A percentile compares a stretch with the other conserved stretches of the same genome.
Evolutionary conservation across 2,888 invertebrate species (phyloP).

Genomic region (Leuctra nigra): DNA sequence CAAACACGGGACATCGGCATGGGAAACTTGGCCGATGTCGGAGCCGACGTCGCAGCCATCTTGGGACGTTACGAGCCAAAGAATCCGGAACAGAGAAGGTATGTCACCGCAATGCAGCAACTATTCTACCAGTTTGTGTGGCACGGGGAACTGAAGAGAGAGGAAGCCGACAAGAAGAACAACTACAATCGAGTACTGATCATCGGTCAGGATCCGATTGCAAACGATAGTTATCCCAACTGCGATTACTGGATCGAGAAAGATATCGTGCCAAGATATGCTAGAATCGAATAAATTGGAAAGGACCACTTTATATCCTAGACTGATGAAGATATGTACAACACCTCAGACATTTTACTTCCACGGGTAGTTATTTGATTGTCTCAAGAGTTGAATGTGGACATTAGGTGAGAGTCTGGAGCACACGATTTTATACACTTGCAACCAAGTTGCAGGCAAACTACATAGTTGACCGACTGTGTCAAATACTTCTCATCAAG

Average conservation of each 20-base stretch:
- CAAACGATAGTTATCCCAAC: slow-evolving; percentile 57
- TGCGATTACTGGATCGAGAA: slow-evolving; percentile 73
- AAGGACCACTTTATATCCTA: background rate
- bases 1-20: slow-evolving; percentile 48
- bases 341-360: too few relatives aligned
- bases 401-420: too few relatives aligned
- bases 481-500: too few relatives aligned
- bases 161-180: slow-evolving; percentile 3
- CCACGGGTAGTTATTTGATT: too few relatives aligned
- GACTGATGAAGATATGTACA: too few relatives aligned
- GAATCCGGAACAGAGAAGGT: slow-evolving; percentile 65
- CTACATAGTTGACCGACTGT: too few relatives aligned
- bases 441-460: too few relatives aligned
- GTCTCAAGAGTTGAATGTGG: too few relatives aligned
- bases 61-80: slow-evolving; percentile 67
- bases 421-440: too few relatives aligned
- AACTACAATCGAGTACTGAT: slow-evolving; percentile 47
- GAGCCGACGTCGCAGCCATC: slow-evolving; percentile 71
- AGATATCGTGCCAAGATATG: slow-evolving; percentile 67
- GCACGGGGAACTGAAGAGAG: slow-evolving; percentile 26
- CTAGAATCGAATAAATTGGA: slow-evolving; percentile 59
- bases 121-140: slow-evolving; percentile 64
- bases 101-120: slow-evolving; percentile 70
- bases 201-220: slow-evolving; percentile 63
- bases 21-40: slow-evolving; percentile 47